These are phyloP conservation scores for Noctua fimbriata DNA, from an alignment of 2,888 invertebrate species.

Conservation along the genomic window DNA sequence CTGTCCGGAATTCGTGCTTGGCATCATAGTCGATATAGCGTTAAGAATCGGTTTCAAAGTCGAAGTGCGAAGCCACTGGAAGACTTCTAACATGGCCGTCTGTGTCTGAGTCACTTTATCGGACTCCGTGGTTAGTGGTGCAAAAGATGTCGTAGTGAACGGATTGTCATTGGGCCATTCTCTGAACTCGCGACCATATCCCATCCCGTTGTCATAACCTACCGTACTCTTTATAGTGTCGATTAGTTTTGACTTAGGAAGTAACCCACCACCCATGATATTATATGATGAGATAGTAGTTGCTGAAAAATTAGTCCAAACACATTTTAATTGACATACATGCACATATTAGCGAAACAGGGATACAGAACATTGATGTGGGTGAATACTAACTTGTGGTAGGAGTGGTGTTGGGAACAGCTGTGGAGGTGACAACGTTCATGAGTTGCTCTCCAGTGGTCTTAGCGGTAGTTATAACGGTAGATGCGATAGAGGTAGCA, in stretches of 20 bases:
- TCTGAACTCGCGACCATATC: slow-evolving; percentile 83
- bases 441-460: slow-evolving; percentile 83
- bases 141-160: slow-evolving; percentile 86
- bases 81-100: slow-evolving; percentile 89
- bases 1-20: slow-evolving; percentile 80
- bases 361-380: slow-evolving; percentile 71
- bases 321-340: slow-evolving; percentile 80
- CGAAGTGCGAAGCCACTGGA: slow-evolving; percentile 88
- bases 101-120: slow-evolving; percentile 88
- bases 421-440: slow-evolving; percentile 82
- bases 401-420: slow-evolving; percentile 84
- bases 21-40: slow-evolving; percentile 82
- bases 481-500: slow-evolving; percentile 87
- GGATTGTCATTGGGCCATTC: slow-evolving; percentile 89
- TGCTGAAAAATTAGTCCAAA: slow-evolving; percentile 86
- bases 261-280: slow-evolving; percentile 86
- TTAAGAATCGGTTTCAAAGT: slow-evolving; percentile 87
- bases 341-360: slow-evolving; percentile 73
- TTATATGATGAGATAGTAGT: slow-evolving; percentile 86
- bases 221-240: slow-evolving; percentile 88
- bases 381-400: slow-evolving; percentile 86
- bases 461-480: slow-evolving; percentile 85
- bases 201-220: slow-evolving; percentile 85
- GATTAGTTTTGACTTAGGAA: slow-evolving; percentile 88
- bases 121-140: slow-evolving; percentile 84